Evolutionary conservation across 2,113 vertebrate species (phyloP).

Genomic region (Cygnus buccinator): DNA sequence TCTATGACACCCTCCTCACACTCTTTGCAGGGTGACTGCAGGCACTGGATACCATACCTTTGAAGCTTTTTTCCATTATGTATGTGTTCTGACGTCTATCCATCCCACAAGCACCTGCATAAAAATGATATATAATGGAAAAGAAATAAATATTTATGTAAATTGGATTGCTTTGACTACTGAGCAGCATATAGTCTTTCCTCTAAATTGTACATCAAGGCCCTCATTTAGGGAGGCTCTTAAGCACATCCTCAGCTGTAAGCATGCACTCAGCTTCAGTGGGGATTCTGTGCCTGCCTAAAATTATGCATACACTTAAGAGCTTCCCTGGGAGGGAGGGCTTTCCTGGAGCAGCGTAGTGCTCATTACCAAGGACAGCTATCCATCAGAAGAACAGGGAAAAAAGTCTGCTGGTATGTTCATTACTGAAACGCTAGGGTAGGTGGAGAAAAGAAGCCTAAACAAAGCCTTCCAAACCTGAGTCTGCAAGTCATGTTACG

Average conservation of each 20-base stretch:
- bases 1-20: conserved; percentile 66
- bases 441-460: neutral
- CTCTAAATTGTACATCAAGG: conserved; percentile 33
- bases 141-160: conserved; percentile 76
- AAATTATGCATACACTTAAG: neutral
- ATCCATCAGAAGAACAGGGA: neutral
- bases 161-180: conserved; percentile 59
- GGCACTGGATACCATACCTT: conserved; percentile 86
- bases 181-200: conserved; percentile 64
- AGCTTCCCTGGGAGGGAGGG: neutral
- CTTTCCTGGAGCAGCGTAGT: neutral
- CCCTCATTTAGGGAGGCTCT: conserved; percentile 21
- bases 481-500: neutral
- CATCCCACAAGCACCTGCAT: conserved; percentile 86
- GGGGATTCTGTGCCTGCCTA: neutral
- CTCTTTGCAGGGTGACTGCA: conserved; percentile 67
- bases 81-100: conserved; percentile 90
- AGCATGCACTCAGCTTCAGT: neutral
- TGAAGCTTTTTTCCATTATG: conserved; percentile 89
- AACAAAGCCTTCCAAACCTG: neutral
- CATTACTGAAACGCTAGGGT: neutral
- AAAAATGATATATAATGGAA: conserved; percentile 72
- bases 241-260: conserved; percentile 30
- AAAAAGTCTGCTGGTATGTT: neutral
- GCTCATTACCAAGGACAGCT: neutral